Conservation (phyloP, 2,888 invertebrate species). For the Thymelicus sylvestris region DNA sequence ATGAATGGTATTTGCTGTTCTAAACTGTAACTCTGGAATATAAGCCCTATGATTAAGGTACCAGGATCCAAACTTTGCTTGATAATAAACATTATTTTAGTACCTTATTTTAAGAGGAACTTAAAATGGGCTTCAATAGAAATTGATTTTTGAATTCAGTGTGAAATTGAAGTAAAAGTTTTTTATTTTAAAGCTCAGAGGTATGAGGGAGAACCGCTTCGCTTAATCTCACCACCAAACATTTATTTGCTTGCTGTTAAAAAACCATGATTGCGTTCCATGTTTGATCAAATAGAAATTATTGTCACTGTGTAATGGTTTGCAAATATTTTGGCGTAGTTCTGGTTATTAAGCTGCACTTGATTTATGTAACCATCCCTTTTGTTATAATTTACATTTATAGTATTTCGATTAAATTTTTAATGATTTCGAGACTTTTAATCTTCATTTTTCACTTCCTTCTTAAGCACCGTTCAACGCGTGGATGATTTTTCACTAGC, state of each 20-base stretch:
- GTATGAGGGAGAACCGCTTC: conserved; percentile 53
- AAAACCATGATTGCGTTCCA: conserved; percentile 62
- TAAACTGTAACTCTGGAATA: conserved; percentile 12
- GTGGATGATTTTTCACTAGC: too few species aligned
- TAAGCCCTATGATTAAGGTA: conserved; percentile 37
- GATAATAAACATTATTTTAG: conserved; percentile 44
- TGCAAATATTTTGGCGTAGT: conserved; percentile 52
- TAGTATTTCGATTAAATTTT: too few species aligned
- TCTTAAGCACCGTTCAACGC: too few species aligned
- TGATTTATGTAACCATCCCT: background rate
- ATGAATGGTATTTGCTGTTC: conserved; percentile 63
- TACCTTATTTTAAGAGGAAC: conserved; percentile 43
- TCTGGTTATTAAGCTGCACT: background rate
- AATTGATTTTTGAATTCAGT: conserved; percentile 77
- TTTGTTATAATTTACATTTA: background rate
- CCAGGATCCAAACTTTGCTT: conserved; percentile 6
- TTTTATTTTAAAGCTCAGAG: conserved; percentile 59
- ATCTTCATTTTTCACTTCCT: too few species aligned
- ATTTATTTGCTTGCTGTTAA: conserved; percentile 72
- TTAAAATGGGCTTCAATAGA: conserved; percentile 62
- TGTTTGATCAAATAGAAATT: conserved; percentile 53
- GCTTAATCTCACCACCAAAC: conserved; percentile 69
- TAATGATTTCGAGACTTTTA: too few species aligned
- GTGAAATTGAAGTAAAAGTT: conserved; percentile 79
- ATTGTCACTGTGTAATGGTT: conserved; percentile 55